These are phyloP conservation scores for Engystomops pustulosus DNA, from an alignment of 2,113 vertebrate genomes.

Conservation along the genomic window DNA sequence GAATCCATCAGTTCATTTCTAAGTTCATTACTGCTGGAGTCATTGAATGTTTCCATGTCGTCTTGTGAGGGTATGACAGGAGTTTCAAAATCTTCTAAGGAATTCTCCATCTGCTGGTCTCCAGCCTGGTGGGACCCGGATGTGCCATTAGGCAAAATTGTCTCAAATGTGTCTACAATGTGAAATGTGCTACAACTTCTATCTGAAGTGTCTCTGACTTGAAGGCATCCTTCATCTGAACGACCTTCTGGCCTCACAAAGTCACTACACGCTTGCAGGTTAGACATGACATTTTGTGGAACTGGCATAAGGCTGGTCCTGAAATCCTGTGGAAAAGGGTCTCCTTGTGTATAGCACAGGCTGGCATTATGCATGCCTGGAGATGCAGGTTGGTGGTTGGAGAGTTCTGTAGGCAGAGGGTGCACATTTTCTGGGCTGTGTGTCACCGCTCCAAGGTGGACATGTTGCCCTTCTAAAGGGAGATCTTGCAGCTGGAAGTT, in stretches of 20 bases:
- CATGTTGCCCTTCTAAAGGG: not conserved
- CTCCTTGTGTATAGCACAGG: not conserved
- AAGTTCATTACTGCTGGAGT: conserved; percentile 83
- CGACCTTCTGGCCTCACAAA: not conserved
- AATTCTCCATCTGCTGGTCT: not conserved
- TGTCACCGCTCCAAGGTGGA: not conserved
- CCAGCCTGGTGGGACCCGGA: not conserved
- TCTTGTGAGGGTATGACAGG: conserved; percentile 71
- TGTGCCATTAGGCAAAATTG: not conserved
- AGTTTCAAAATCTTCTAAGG: not conserved
- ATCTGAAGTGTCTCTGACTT: not conserved
- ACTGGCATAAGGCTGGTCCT: not conserved
- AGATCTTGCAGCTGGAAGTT: not conserved
- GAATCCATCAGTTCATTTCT: conserved; percentile 70
- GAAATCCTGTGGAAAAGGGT: not conserved
- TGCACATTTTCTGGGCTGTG: not conserved
- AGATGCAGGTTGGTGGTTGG: not conserved
- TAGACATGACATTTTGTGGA: not conserved
- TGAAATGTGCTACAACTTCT: not conserved
- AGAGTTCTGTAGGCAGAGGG: not conserved
- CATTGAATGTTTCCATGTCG: conserved; percentile 86
- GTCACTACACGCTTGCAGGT: not conserved
- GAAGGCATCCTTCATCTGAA: not conserved
- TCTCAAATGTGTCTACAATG: not conserved
- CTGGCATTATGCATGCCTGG: not conserved